Conservation (phyloP, 2,113 vertebrate species). For the Naja naja region DNA sequence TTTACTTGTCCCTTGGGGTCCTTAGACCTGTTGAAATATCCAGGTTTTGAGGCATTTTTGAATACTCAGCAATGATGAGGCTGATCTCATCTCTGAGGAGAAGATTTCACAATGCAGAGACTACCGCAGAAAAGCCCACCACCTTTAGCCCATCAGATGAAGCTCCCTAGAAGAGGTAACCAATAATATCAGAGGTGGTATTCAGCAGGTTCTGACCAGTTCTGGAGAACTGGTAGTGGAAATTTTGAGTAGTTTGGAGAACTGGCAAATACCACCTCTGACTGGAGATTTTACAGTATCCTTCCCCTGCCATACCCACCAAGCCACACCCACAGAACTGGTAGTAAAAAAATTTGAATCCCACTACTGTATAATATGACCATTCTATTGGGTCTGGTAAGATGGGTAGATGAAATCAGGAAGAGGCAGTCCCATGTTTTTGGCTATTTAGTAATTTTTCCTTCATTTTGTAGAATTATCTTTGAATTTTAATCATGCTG, state of each 20-base stretch:
- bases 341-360: no score
- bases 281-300: no score
- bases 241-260: no score
- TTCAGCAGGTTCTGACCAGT: no score
- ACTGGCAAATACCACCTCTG: no score
- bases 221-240: no score
- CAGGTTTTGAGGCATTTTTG: background rate
- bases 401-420: background rate
- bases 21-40: background rate
- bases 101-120: background rate
- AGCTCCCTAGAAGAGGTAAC: background rate
- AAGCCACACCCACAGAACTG: no score
- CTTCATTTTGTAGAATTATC: constrained; percentile 3
- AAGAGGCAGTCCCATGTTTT: background rate
- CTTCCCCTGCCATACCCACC: no score
- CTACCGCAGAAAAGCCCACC: background rate
- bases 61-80: background rate
- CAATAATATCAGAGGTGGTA: background rate
- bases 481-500: background rate
- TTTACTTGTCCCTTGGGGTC: background rate
- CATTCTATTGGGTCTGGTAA: background rate
- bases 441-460: background rate
- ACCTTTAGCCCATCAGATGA: background rate
- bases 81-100: background rate
- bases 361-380: background rate